Percentiles rank a stretch among this genome's conserved stretches.
These are phyloP conservation scores for Trachymyrmex septentrionalis DNA, from an alignment of 1,140 invertebrate species.

Conservation along the genomic window DNA sequence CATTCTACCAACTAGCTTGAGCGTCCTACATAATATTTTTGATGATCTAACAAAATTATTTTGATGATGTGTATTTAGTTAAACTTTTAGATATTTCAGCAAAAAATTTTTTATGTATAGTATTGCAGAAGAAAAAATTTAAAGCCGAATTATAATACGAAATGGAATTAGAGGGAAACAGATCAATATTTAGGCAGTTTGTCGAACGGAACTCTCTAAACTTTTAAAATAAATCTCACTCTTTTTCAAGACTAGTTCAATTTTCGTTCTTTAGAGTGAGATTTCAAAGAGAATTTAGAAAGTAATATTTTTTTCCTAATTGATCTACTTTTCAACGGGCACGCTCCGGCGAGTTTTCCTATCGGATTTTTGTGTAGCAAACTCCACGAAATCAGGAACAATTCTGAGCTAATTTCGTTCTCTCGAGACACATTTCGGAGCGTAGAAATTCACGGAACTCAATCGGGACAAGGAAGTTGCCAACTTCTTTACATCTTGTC, in stretches of 20 bases:
- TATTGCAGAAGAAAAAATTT: not conserved
- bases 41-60: no score
- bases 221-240: no score
- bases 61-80: no score
- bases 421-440: not conserved
- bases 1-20: no score
- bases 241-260: no score
- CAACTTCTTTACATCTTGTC: slow-evolving; percentile 66
- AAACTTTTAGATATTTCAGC: no score
- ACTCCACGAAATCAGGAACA: slow-evolving; percentile 43
- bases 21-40: no score
- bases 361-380: slow-evolving; percentile 51
- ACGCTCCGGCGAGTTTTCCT: not conserved
- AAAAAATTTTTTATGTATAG: no score
- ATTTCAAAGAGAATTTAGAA: no score
- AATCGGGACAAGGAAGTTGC: slow-evolving; percentile 57
- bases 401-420: slow-evolving; percentile 65
- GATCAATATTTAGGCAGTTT: not conserved
- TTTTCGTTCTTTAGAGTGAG: no score
- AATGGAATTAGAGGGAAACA: not conserved
- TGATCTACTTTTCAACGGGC: slow-evolving; percentile 21
- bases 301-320: slow-evolving; percentile 18
- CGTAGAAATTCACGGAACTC: slow-evolving; percentile 1
- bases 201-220: not conserved
- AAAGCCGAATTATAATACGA: not conserved